These are phyloP conservation scores for Spea bombifrons DNA, from an alignment of 2,113 vertebrate species.

Conservation along the genomic window DNA sequence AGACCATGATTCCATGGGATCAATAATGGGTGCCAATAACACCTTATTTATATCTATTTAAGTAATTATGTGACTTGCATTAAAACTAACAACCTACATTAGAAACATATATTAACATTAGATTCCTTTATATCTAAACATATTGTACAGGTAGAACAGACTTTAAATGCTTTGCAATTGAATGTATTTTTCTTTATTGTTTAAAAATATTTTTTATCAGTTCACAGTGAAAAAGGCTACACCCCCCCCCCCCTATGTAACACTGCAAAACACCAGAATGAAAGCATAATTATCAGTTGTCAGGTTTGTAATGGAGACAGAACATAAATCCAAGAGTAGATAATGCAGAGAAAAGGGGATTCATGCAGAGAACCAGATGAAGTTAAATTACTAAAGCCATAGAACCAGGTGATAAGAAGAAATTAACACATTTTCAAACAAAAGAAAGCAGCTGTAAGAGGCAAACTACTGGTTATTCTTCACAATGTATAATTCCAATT, in stretches of 20 bases:
- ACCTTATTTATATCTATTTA: no score
- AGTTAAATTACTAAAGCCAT: constrained; percentile 12
- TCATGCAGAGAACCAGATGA: constrained; percentile 18
- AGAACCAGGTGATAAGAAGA: constrained; percentile 8
- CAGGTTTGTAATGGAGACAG: constrained; percentile 1
- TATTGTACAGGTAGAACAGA: neutral
- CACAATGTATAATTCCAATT: constrained; percentile 1
- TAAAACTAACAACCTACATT: no score
- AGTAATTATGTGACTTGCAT: no score
- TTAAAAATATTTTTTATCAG: neutral
- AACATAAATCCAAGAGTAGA: constrained; percentile 10
- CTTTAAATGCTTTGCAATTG: neutral
- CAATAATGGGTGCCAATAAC: no score
- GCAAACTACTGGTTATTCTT: constrained; percentile 21
- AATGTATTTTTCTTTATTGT: neutral
- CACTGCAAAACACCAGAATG: neutral
- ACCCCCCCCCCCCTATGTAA: neutral
- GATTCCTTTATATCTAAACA: neutral
- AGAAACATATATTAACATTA: neutral
- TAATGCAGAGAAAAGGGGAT: constrained; percentile 6
- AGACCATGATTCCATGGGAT: no score
- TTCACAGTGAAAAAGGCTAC: neutral
- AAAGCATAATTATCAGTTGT: constrained; percentile 29
- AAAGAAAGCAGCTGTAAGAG: neutral
- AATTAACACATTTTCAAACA: constrained; percentile 15